Evolutionary conservation across 2,888 invertebrate genomes (phyloP).

Genomic region (Acheta domesticus): DNA sequence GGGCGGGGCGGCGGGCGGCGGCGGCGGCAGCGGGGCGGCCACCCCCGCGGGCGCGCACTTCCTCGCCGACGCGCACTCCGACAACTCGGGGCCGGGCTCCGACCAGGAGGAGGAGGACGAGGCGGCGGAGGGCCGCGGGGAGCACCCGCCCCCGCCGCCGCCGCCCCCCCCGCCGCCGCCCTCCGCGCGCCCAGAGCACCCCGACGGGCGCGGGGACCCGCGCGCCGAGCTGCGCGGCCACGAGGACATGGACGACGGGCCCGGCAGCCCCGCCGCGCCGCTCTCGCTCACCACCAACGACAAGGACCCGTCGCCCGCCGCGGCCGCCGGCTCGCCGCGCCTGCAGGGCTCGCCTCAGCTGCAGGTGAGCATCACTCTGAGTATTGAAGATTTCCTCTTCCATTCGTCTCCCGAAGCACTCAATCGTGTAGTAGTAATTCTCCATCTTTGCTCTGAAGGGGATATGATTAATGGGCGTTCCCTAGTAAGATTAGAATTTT

Average conservation of each 20-base stretch:
- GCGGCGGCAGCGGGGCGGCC: neutral
- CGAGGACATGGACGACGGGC: constrained; percentile 52
- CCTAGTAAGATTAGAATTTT: no score
- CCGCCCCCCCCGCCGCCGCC: neutral
- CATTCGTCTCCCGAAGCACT: no score
- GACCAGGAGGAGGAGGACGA: constrained; percentile 52
- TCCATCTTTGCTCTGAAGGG: no score
- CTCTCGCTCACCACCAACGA: constrained; percentile 60
- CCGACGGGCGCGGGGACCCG: constrained; percentile 26
- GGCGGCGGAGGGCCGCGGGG: neutral
- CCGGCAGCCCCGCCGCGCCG: constrained; percentile 64
- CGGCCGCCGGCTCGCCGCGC: constrained; percentile 42
- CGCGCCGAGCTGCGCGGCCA: constrained; percentile 36
- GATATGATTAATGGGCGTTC: no score
- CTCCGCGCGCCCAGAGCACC: neutral
- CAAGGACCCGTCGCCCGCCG: constrained; percentile 47
- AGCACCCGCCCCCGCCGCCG: neutral
- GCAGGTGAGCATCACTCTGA: neutral
- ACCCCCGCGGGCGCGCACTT: constrained; percentile 33
- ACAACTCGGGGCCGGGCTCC: constrained; percentile 31
- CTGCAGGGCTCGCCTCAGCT: neutral
- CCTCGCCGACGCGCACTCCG: constrained; percentile 28
- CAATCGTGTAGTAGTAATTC: no score
- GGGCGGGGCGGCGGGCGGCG: neutral
- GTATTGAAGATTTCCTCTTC: neutral